Conservation (phyloP, 2,113 vertebrate genomes). For the Chaetura pelagica region DNA sequence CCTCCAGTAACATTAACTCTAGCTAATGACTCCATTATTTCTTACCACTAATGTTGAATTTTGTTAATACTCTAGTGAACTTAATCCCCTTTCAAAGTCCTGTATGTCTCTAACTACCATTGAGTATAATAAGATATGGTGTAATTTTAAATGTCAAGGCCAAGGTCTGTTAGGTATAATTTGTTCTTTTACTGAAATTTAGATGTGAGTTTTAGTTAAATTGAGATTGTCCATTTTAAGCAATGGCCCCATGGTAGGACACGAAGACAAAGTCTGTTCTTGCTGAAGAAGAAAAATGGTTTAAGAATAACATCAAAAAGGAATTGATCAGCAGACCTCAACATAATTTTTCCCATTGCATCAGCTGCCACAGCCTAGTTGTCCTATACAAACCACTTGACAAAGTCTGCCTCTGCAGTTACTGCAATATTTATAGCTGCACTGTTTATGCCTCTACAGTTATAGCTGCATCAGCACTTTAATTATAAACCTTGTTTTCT, state of each 20-base stretch:
- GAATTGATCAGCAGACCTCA: slow-evolving; percentile 65
- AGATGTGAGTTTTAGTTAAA: slow-evolving; percentile 52
- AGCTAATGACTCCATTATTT: background rate
- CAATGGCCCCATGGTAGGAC: background rate
- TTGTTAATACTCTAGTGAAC: background rate
- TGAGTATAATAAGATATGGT: slow-evolving; percentile 24
- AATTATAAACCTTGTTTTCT: slow-evolving; percentile 70
- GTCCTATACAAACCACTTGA: slow-evolving; percentile 32
- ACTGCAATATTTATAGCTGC: slow-evolving; percentile 60
- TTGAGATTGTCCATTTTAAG: slow-evolving; percentile 58
- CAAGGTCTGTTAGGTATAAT: slow-evolving; percentile 59
- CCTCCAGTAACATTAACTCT: background rate
- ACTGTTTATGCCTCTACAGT: slow-evolving; percentile 59
- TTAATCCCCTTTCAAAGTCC: background rate
- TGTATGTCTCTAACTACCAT: background rate
- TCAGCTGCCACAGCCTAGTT: slow-evolving; percentile 47
- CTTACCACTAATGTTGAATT: background rate
- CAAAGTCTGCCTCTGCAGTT: slow-evolving; percentile 56
- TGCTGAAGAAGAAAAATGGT: slow-evolving; percentile 38
- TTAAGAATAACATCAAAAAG: slow-evolving; percentile 57
- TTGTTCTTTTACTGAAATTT: slow-evolving; percentile 64
- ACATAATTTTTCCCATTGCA: slow-evolving; percentile 45
- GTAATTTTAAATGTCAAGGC: slow-evolving; percentile 60
- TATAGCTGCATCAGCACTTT: slow-evolving; percentile 68
- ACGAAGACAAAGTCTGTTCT: slow-evolving; percentile 44